Conservation (phyloP, 2,797 vertebrate species). For the Glyptemys insculpta region DNA sequence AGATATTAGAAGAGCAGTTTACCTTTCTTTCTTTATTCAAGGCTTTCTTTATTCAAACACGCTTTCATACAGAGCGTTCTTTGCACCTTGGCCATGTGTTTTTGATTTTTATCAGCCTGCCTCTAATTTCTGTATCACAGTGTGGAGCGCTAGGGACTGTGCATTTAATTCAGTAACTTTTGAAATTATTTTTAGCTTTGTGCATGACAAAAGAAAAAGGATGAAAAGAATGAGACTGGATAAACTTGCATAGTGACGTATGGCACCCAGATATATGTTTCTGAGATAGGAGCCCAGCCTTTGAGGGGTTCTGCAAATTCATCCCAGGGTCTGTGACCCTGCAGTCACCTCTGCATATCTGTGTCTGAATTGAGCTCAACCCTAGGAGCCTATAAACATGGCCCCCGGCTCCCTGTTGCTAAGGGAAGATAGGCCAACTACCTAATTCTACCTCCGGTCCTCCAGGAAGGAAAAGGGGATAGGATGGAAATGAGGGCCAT, state of each 20-base stretch:
- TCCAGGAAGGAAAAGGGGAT: neutral
- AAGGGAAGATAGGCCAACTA: neutral
- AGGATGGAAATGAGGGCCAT: neutral
- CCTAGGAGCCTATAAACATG: neutral
- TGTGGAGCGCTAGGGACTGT: slow-evolving; percentile 11
- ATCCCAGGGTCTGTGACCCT: neutral
- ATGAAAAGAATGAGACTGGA: neutral
- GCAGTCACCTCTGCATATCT: fast-evolving
- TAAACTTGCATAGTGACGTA: fast-evolving
- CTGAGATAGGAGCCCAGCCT: neutral
- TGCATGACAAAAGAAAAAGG: slow-evolving; percentile 1
- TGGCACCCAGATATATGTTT: neutral
- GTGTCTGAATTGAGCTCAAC: fast-evolving
- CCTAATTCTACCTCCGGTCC: neutral
- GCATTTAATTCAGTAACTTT: slow-evolving; percentile 42
- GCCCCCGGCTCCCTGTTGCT: neutral
- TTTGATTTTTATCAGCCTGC: slow-evolving; percentile 55
- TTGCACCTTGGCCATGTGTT: slow-evolving; percentile 37
- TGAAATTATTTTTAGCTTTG: slow-evolving; percentile 30
- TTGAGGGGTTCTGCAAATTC: neutral
- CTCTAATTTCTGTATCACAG: slow-evolving; percentile 41
- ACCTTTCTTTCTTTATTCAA: slow-evolving; percentile 9
- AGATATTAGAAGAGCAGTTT: slow-evolving; percentile 1
- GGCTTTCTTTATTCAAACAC: slow-evolving; percentile 35
- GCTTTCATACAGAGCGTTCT: slow-evolving; percentile 34